phyloP scores from a whole-genome alignment of 1,140 invertebrate genomes.

The Bombus confusus region DNA sequence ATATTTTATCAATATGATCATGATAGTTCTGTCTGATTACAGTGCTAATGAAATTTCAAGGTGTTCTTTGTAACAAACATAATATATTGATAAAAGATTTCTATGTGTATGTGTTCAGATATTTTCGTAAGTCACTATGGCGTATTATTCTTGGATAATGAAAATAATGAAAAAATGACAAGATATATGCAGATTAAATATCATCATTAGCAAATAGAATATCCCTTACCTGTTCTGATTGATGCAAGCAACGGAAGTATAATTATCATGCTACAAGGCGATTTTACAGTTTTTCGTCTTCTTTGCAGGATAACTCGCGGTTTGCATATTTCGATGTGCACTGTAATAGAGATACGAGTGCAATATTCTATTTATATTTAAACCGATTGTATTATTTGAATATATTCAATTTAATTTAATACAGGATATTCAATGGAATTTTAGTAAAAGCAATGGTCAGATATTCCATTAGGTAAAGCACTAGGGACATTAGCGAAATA shows the following conservation, averaged over 20 bases:
- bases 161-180: too few species aligned
- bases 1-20: too few species aligned
- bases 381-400: not conserved
- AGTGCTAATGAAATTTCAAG: too few species aligned
- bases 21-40: too few species aligned
- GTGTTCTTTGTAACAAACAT: too few species aligned
- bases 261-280: constrained; percentile 30
- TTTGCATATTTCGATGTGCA: constrained; percentile 19
- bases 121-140: too few species aligned
- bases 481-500: not conserved
- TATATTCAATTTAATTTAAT: not conserved
- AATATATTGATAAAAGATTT: too few species aligned
- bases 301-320: not conserved
- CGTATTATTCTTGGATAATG: too few species aligned
- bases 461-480: not conserved
- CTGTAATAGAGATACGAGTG: constrained; percentile 13
- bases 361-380: not conserved
- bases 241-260: not conserved
- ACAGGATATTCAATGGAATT: not conserved
- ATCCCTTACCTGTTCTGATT: constrained; percentile 18
- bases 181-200: not conserved
- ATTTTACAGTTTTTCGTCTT: constrained; percentile 43
- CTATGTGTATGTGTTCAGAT: too few species aligned
- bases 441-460: too few species aligned
- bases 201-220: not conserved